phyloP scores from a whole-genome alignment of 2,888 invertebrate genomes.

The Leucania comma region DNA sequence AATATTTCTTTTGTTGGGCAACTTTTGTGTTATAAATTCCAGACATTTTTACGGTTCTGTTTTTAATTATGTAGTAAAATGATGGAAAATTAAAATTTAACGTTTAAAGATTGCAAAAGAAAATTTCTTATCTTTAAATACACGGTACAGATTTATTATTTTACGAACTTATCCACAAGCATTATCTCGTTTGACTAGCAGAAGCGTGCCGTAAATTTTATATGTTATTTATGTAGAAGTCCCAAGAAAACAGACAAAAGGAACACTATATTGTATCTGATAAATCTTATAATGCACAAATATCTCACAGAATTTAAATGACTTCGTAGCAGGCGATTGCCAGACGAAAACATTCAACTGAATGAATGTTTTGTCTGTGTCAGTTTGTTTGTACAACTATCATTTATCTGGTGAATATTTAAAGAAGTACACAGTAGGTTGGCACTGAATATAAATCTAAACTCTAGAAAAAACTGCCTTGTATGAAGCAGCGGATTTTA shows the following conservation, averaged over 20 bases:
- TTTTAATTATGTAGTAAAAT: neutral
- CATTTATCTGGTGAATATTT: neutral
- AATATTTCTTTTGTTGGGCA: neutral
- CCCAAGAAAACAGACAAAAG: neutral
- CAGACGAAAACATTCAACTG: neutral
- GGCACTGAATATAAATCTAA: neutral
- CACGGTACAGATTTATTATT: neutral
- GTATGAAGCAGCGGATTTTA: neutral
- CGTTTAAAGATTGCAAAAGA: neutral
- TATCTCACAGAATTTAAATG: neutral
- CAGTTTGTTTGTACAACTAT: neutral
- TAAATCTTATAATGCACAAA: neutral
- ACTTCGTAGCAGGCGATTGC: neutral
- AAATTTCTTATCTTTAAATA: neutral
- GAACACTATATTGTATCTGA: neutral
- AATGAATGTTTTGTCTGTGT: neutral
- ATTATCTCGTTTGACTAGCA: neutral
- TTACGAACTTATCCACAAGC: neutral
- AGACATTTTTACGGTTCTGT: neutral
- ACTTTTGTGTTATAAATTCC: neutral
- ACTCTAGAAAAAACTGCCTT: neutral
- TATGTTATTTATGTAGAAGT: neutral
- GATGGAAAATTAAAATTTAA: neutral
- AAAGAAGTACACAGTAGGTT: neutral
- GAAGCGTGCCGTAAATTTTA: neutral